Base-by-base conservation (phyloP, 2,888 invertebrate species). In the Sylvicola fuscatus region DNA sequence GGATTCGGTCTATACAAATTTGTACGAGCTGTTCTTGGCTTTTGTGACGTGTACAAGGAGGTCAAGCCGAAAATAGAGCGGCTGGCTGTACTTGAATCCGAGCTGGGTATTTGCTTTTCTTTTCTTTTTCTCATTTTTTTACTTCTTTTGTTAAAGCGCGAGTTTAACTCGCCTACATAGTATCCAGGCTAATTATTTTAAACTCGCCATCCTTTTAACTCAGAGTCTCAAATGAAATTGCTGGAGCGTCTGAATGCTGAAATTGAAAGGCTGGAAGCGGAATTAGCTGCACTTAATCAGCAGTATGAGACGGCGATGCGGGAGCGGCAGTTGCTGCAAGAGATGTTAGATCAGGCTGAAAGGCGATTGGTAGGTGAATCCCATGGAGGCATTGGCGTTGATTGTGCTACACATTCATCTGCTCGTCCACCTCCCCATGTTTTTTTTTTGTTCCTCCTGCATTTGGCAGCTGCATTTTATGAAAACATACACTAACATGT, bases 1-100 rank as follows among this genome's bases (percentile, higher is more conserved):
- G 90, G 89, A 43, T 78, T 70, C 39, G 87, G 87, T 6, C 62
- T 92, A 7, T 64, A 86, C 8, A 82, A 76, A 53, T 87, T 87
- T 53, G 81, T 90, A 0, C 68, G 68, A 26, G 90, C 90, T 8
- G 87, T 90, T 0, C 62, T 90, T 37, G 81, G 75, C n/a, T 92
- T 89, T 56, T 90, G 84, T 49, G 74, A 78, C 2, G 84, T 90
- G 0, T 86, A 71, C 48, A 73, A 72, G 47, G 87, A 90, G 51
- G 83, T 81, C 0, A 81, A 77, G 48, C 83, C 83, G 0, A 84
- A 83, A 51, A 75, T 81, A 45, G 87, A 90, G 14, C 73, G 73
- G 49, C 82, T 89, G 2, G 76, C 76, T 42, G 68, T 68, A 32
- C 59, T 90, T 6, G 81, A 86, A 48, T 66, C 64, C 33, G 83